Conservation (phyloP, 2,113 vertebrate genomes). For the Ctenomys sociabilis region DNA sequence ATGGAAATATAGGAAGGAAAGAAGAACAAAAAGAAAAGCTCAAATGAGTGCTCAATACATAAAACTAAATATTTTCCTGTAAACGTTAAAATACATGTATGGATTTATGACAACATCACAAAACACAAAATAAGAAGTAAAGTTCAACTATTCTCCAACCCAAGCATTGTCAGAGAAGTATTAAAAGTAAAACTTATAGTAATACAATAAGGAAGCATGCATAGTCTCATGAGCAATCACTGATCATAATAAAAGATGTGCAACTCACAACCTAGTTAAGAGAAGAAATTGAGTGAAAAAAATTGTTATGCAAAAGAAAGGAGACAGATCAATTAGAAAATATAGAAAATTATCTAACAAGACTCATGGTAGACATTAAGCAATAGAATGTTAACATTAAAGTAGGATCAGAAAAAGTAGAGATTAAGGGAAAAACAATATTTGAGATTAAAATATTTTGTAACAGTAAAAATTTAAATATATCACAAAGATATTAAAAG, state of each 20-base stretch:
- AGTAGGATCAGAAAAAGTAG: background rate
- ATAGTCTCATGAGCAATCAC: background rate
- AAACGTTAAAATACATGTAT: conserved; percentile 15
- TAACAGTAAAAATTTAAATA: conserved; percentile 9
- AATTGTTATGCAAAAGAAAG: conserved; percentile 12
- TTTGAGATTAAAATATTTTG: conserved; percentile 25
- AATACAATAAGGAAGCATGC: conserved; percentile 25
- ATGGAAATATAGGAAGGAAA: conserved; percentile 8
- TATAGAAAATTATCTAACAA: background rate
- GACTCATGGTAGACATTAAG: background rate
- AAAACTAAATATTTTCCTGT: background rate
- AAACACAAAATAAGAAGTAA: conserved; percentile 39
- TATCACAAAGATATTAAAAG: background rate
- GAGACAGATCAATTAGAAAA: background rate
- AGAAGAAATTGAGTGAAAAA: background rate
- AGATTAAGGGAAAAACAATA: conserved; percentile 39
- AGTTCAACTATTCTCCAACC: conserved; percentile 6
- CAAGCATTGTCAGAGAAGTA: background rate
- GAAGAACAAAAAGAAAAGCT: background rate
- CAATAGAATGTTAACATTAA: background rate
- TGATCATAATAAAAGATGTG: background rate
- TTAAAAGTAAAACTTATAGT: conserved; percentile 32
- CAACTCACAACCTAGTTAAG: conserved; percentile 17
- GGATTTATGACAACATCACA: conserved; percentile 27
- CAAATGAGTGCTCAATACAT: conserved; percentile 34